Evolutionary conservation across 2,113 vertebrate species (phyloP).

Genomic region (Ranitomeya imitator): DNA sequence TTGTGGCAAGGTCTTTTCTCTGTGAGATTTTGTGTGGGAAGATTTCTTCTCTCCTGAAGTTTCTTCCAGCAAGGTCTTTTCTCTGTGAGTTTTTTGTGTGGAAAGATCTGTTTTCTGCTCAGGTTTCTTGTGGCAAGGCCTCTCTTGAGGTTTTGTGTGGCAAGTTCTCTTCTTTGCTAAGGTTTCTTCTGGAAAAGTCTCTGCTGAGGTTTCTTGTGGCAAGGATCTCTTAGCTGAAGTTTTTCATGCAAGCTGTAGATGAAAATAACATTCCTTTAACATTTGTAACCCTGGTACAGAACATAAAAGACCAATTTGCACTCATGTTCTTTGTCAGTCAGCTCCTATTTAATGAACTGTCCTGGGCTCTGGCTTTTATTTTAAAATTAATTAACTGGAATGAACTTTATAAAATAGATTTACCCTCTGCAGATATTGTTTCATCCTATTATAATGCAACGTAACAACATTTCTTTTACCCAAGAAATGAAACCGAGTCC

Average conservation of each 20-base stretch:
- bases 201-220: neutral
- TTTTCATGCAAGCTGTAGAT: constrained; percentile 59
- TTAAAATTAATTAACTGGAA: constrained; percentile 76
- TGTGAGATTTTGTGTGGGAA: too few relatives aligned
- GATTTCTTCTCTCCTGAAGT: too few relatives aligned
- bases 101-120: too few relatives aligned
- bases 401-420: constrained; percentile 42
- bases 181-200: too few relatives aligned
- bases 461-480: neutral
- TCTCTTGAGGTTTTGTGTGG: too few relatives aligned
- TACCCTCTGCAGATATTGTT: neutral
- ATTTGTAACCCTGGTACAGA: constrained; percentile 60
- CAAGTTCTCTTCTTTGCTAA: too few relatives aligned
- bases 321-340: constrained; percentile 63
- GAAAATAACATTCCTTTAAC: constrained; percentile 59
- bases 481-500: neutral
- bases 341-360: constrained; percentile 72
- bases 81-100: too few relatives aligned
- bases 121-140: too few relatives aligned
- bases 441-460: neutral
- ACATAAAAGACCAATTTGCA: constrained; percentile 70
- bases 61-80: too few relatives aligned
- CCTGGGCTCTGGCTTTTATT: constrained; percentile 66
- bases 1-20: too few relatives aligned
- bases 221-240: constrained; percentile 58